phyloP scores from a whole-genome alignment of 2,797 vertebrate genomes.

The Telmatherina bonti region DNA sequence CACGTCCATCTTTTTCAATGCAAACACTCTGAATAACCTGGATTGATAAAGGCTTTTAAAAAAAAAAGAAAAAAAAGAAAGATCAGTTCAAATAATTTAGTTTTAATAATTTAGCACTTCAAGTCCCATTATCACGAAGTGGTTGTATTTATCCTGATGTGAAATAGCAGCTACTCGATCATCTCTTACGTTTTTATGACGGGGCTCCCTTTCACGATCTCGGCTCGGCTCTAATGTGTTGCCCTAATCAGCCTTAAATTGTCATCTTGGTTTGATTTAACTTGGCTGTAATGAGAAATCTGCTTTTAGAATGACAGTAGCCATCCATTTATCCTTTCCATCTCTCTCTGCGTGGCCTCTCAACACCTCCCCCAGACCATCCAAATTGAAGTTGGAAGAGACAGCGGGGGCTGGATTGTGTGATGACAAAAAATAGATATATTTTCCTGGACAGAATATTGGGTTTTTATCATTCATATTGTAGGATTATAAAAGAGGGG shows the following conservation, averaged over 20 bases:
- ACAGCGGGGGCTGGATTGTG: constrained; percentile 37
- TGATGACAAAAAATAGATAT: constrained; percentile 46
- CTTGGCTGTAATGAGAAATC: constrained; percentile 72
- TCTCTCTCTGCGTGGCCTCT: constrained; percentile 43
- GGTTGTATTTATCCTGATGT: constrained; percentile 69
- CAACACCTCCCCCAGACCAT: constrained; percentile 32
- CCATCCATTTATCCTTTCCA: constrained; percentile 65
- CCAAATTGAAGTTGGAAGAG: constrained; percentile 56
- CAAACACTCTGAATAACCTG: constrained; percentile 44
- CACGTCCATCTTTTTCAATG: constrained; percentile 31
- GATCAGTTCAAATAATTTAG: constrained; percentile 56
- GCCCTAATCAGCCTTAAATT: constrained; percentile 77
- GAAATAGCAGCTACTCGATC: constrained; percentile 67
- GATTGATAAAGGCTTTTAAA: constrained; percentile 49
- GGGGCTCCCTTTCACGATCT: constrained; percentile 59
- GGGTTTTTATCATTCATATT: constrained; percentile 54
- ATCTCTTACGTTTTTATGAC: constrained; percentile 63
- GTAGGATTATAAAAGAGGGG: constrained; percentile 39
- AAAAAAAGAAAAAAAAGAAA: constrained; percentile 31
- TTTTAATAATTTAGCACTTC: constrained; percentile 55
- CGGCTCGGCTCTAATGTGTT: constrained; percentile 64
- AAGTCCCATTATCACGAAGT: constrained; percentile 60
- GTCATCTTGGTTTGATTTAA: constrained; percentile 77
- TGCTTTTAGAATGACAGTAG: constrained; percentile 70
- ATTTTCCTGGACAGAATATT: constrained; percentile 50